Conservation (phyloP, 2,888 invertebrate species). For the Andrena hattorfiana region DNA sequence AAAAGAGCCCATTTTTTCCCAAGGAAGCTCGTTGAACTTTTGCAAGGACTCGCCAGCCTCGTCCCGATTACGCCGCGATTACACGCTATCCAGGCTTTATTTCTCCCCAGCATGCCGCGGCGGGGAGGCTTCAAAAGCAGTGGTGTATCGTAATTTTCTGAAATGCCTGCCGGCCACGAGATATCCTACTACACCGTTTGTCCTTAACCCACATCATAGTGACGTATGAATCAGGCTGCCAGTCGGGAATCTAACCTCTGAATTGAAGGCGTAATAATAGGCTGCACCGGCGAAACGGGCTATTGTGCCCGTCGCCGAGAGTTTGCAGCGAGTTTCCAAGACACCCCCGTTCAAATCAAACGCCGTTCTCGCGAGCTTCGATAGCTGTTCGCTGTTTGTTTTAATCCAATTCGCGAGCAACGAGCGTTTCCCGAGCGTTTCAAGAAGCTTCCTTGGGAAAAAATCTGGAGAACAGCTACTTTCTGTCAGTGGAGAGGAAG, state of each 20-base stretch:
- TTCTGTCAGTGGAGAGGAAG: background rate
- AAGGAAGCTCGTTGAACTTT: background rate
- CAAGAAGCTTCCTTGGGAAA: background rate
- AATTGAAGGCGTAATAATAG: conserved; percentile 52
- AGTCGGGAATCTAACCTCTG: conserved; percentile 45
- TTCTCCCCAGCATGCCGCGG: background rate
- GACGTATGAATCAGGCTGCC: conserved; percentile 49
- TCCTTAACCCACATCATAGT: conserved; percentile 67
- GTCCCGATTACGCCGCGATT: conserved; percentile 43
- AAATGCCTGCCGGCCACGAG: conserved; percentile 50
- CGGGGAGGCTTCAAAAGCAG: conserved; percentile 26
- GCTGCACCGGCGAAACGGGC: conserved; percentile 15
- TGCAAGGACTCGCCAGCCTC: conserved; percentile 34
- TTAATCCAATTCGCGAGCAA: conserved; percentile 39
- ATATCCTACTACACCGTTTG: conserved; percentile 38
- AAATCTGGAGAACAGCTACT: background rate
- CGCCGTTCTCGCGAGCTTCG: too few relatives aligned
- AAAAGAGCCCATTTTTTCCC: background rate
- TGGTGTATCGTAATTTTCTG: conserved; percentile 56
- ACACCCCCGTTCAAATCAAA: background rate
- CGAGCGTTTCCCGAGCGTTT: conserved; percentile 24
- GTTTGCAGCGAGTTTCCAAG: conserved; percentile 20
- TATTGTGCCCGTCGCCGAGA: conserved; percentile 23
- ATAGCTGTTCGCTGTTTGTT: too few relatives aligned
- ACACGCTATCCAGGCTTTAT: conserved; percentile 14